Base-by-base conservation (phyloP, 2,797 vertebrate genomes). In the Rhinichthys osculus region DNA sequence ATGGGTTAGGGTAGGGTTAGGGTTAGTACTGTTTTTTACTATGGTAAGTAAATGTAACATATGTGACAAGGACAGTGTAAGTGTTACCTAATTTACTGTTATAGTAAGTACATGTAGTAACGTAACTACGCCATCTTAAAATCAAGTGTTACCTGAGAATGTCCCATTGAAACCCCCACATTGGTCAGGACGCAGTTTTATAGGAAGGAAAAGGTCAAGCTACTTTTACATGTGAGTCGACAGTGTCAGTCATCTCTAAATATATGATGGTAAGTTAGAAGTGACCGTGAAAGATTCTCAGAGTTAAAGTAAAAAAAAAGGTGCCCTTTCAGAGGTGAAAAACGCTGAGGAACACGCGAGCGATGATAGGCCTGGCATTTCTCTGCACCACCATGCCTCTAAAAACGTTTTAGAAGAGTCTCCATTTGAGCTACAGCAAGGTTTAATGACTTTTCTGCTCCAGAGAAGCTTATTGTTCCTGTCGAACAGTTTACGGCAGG, bases 401-500 rank as follows among this genome's bases (percentile, higher is more conserved):
- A 87, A 92, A 91, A 91, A 92, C 89, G 93, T 93, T 92, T 91
- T 86, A 90, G 90, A 81, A 83, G 91, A 94, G 92, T 33, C 88
- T 86, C 77, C 84, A 81, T 90, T 79, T 85, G 85, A 88, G 83
- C 69, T 81, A 72, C 80, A 73, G 79, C n/a, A 52, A 83, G 86
- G 84, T 85, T 84, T 87, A 86, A 89, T 82, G 85, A 82, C 87
- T 89, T 81, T 83, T 88, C 88, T 90, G 88, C 86, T 89, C 70
- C 87, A 85, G 64, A 87, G 87, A 84, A 89, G 85, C 86, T 95
- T 94, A 95, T 94, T 92, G 93, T 90, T 82, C 38, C 86, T 91
- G 92, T 94, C 93, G 91, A 92, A 91, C 86, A 91, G 92, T 93
- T 93, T 92, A 92, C 90, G 80, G 91, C 92, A 89, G 82, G 90